A percentile compares a stretch with the other conserved stretches of the same genome.
Evolutionary conservation across 2,113 vertebrate genomes (phyloP).

Genomic region (Thymallus thymallus): DNA sequence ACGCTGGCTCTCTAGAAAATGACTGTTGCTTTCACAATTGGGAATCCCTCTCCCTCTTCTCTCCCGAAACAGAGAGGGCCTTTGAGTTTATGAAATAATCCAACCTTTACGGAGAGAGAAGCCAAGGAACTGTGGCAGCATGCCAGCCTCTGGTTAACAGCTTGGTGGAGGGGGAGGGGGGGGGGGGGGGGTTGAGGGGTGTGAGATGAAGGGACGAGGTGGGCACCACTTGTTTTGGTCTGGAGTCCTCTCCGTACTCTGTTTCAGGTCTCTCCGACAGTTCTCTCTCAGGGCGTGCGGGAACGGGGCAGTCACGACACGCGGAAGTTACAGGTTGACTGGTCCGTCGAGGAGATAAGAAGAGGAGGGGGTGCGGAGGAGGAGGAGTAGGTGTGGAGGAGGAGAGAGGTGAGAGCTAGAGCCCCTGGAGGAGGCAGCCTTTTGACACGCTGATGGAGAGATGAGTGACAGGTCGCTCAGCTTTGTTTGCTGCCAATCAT

Average conservation of each 20-base stretch:
- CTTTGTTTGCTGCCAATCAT: constrained; percentile 83
- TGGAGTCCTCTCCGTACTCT: constrained; percentile 13
- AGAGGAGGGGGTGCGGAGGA: constrained; percentile 31
- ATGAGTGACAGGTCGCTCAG: constrained; percentile 72
- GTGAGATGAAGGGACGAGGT: background rate
- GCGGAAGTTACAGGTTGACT: constrained; percentile 30
- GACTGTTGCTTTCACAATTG: constrained; percentile 8
- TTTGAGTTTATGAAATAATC: constrained; percentile 45
- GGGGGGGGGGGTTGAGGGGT: background rate
- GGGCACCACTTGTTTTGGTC: background rate
- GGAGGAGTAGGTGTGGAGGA: constrained; percentile 34
- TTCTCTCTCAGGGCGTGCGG: background rate
- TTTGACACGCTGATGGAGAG: constrained; percentile 68
- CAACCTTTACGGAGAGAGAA: constrained; percentile 50
- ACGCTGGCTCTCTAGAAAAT: constrained; percentile 14
- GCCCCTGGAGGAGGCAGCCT: constrained; percentile 45
- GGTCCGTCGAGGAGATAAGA: constrained; percentile 57
- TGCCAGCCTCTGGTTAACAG: constrained; percentile 63
- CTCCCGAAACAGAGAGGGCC: background rate
- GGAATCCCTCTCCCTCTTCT: constrained; percentile 38
- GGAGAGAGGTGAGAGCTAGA: constrained; percentile 40
- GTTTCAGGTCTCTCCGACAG: constrained; percentile 24
- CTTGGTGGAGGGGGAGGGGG: constrained; percentile 28
- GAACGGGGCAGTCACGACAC: background rate
- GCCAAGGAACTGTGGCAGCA: constrained; percentile 74